Conservation (phyloP, 2,797 vertebrate genomes). For the Onychomys torridus region DNA sequence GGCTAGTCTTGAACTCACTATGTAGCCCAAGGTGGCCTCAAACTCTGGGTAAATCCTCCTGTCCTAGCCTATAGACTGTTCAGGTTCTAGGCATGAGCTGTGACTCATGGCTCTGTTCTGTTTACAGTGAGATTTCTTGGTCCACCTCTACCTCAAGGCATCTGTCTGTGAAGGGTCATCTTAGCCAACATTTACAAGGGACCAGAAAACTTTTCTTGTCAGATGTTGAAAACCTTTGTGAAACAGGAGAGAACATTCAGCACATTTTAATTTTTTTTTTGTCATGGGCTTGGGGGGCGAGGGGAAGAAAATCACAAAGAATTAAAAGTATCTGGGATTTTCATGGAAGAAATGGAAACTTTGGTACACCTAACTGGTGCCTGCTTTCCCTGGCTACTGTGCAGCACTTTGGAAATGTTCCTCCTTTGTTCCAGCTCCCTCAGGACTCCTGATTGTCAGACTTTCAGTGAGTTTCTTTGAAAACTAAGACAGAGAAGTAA, state of each 20-base stretch:
- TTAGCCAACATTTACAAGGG: not conserved
- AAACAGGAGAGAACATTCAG: not conserved
- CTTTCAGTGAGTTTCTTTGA: not conserved
- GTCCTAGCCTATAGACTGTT: not conserved
- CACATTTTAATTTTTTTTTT: not conserved
- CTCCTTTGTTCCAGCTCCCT: not conserved
- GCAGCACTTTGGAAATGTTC: fast-evolving
- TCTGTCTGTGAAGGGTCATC: not conserved
- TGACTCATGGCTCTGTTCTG: not conserved
- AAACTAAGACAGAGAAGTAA: not conserved
- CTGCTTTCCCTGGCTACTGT: fast-evolving
- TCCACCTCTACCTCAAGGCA: not conserved
- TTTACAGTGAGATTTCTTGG: not conserved
- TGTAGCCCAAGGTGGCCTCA: too few species aligned
- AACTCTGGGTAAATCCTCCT: not conserved
- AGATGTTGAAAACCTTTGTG: not conserved
- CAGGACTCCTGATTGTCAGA: fast-evolving
- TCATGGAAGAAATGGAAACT: not conserved
- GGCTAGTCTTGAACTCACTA: not conserved
- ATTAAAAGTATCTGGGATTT: not conserved
- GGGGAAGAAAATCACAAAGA: not conserved
- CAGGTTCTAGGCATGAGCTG: not conserved
- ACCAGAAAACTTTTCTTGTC: not conserved
- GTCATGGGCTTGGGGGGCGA: not conserved
- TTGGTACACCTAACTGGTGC: fast-evolving